Evolutionary conservation across 2,888 invertebrate species (phyloP).

Genomic region (Ernsta delagoae): DNA sequence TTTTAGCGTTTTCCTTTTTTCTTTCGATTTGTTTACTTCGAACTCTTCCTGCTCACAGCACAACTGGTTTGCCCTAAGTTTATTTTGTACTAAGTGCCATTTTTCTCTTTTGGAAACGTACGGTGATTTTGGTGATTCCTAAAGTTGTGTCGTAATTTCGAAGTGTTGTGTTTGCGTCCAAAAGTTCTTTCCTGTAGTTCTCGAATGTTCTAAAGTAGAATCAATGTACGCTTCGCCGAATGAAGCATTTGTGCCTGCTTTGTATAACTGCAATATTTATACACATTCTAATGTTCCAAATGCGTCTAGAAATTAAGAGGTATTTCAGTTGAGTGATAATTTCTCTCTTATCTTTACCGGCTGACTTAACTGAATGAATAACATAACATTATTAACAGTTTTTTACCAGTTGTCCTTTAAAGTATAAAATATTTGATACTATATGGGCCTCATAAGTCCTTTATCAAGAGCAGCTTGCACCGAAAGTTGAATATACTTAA

Average conservation of each 20-base stretch:
- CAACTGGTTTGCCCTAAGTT: slow-evolving; percentile 46
- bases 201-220: slow-evolving; percentile 80
- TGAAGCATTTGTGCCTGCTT: slow-evolving; percentile 53
- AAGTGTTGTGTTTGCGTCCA: slow-evolving; percentile 53
- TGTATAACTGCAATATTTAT: slow-evolving; percentile 5
- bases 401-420: too few relatives aligned
- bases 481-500: too few relatives aligned
- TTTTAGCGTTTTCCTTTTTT: slow-evolving; percentile 49
- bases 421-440: too few relatives aligned
- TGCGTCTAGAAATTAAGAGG: too few relatives aligned
- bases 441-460: too few relatives aligned
- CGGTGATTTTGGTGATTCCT: slow-evolving; percentile 67
- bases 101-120: slow-evolving; percentile 61
- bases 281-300: too few relatives aligned
- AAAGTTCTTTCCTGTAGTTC: slow-evolving; percentile 70
- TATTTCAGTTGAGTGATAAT: too few relatives aligned
- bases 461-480: too few relatives aligned
- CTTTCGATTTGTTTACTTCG: slow-evolving; percentile 32
- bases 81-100: slow-evolving; percentile 65
- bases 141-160: slow-evolving; percentile 48
- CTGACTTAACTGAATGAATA: too few relatives aligned
- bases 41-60: slow-evolving; percentile 53
- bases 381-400: too few relatives aligned
- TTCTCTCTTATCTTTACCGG: too few relatives aligned
- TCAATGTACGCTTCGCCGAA: slow-evolving; percentile 79